Conservation (phyloP, 2,113 vertebrate species). For the Lepisosteus oculatus region DNA sequence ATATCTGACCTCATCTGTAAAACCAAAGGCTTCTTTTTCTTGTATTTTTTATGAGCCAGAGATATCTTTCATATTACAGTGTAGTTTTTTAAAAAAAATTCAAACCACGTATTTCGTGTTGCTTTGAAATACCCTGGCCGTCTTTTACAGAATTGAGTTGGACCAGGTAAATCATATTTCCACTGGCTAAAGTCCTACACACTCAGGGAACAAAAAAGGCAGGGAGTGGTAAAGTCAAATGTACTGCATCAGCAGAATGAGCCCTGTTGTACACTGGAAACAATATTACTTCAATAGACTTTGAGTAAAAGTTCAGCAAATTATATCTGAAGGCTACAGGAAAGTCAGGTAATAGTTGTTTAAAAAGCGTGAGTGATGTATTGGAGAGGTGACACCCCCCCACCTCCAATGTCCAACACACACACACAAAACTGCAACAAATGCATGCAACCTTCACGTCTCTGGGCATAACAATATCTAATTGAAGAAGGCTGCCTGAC, state of each 20-base stretch:
- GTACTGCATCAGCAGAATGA: slow-evolving; percentile 35
- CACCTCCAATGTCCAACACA: too few relatives aligned
- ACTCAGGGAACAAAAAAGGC: not conserved
- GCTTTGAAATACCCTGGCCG: not conserved
- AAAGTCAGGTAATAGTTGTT: not conserved
- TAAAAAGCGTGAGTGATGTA: not conserved
- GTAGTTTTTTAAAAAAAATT: not conserved
- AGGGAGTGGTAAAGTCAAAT: not conserved
- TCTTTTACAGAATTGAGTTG: not conserved
- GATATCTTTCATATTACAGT: not conserved
- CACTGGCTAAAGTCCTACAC: not conserved
- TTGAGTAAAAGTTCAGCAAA: slow-evolving; percentile 44
- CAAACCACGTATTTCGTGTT: not conserved
- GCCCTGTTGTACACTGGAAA: slow-evolving; percentile 31
- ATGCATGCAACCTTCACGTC: slow-evolving; percentile 11
- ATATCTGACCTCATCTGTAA: not conserved
- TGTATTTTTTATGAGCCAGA: not conserved
- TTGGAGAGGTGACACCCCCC: not conserved
- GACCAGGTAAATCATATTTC: slow-evolving; percentile 1
- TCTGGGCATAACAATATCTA: slow-evolving; percentile 20
- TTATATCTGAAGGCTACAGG: slow-evolving; percentile 14
- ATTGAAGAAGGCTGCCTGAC: slow-evolving; percentile 17
- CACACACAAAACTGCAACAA: not conserved
- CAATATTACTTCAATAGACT: slow-evolving; percentile 29
- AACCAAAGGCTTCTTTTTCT: not conserved